Evolutionary conservation across 2,113 vertebrate species (phyloP), one percentile per base, ranked within the genome.

Genomic region (Microtus oregoni): DNA sequence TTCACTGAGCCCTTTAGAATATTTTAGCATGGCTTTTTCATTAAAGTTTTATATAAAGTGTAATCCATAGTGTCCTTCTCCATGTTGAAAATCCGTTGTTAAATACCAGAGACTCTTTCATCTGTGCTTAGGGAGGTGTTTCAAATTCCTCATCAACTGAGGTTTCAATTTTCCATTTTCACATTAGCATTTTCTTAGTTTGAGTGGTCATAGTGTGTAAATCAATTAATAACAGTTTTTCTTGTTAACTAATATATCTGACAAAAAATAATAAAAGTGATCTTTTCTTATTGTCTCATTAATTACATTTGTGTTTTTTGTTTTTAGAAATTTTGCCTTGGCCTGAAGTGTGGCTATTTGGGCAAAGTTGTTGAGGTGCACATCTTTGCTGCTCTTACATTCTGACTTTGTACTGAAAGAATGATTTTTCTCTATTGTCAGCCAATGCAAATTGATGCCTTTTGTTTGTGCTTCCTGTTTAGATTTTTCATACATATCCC

Each of bases 1-100:
- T 24, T 28, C 73, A 35, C 20, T 5, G 41, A 86, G 26, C 38
- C 61, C 10, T 67, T 67, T 68, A 20, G 17, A 86, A 35, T 22
- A 65, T 11, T 65, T 41, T 52, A 52, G 20, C 20, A 20, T 65
- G 70, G 87, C 8, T 8, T 30, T 41, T 75, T 75, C 28, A 77
- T 76, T 81, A 67, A 55, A 24, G 91, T 92, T 93, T 91, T 58
- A 90, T 50, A 30, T 87, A 77, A 94, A 82, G 41, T 91, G 55
- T 90, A 67, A 90, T 72, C 20, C 41, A 4, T 61, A 17, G 35
- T 87, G 68, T 14, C 58, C 28, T 61, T 50, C 17, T 86, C 85
- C 52, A 41, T 73, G 50, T 22, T 94, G 52, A 81, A 81, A 91
- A 7, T 38, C 9, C 30, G 7, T 67, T 70, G 61, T 79, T 85